phyloP scores from a whole-genome alignment of 2,888 invertebrate genomes.

The Graphium colonna region DNA sequence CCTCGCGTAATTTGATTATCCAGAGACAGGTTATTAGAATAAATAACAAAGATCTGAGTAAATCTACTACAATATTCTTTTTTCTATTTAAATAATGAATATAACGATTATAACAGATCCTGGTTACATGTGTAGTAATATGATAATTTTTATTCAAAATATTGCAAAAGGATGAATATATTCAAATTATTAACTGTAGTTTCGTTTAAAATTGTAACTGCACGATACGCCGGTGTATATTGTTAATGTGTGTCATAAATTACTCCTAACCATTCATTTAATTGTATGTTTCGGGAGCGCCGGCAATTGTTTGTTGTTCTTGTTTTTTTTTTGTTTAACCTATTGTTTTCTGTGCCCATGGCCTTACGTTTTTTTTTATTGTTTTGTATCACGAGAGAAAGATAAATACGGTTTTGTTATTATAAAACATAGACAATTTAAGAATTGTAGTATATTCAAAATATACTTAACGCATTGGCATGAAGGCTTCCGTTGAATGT shows the following conservation, averaged over 20 bases:
- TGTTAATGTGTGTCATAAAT: conserved; percentile 23
- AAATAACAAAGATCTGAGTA: too few relatives aligned
- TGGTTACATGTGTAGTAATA: too few relatives aligned
- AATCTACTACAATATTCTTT: too few relatives aligned
- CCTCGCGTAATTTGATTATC: too few relatives aligned
- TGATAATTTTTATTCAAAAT: background rate
- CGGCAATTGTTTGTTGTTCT: conserved; percentile 15
- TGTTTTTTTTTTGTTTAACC: conserved; percentile 19
- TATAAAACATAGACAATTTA: too few relatives aligned
- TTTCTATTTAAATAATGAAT: too few relatives aligned
- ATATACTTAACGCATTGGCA: too few relatives aligned
- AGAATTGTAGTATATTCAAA: too few relatives aligned
- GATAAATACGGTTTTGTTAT: too few relatives aligned
- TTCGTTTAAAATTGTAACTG: conserved; percentile 4
- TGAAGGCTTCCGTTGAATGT: too few relatives aligned
- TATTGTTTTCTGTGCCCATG: conserved; percentile 13
- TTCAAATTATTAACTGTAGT: background rate
- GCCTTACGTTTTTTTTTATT: conserved; percentile 16
- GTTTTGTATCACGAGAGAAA: background rate
- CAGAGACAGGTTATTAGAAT: too few relatives aligned
- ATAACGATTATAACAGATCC: too few relatives aligned
- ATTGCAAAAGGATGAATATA: background rate
- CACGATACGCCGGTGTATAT: conserved; percentile 10
- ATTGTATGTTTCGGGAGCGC: conserved; percentile 20
- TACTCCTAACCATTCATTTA: conserved; percentile 21